phyloP scores from a whole-genome alignment of 2,888 invertebrate genomes.

The Lepeophtheirus nordmannii region DNA sequence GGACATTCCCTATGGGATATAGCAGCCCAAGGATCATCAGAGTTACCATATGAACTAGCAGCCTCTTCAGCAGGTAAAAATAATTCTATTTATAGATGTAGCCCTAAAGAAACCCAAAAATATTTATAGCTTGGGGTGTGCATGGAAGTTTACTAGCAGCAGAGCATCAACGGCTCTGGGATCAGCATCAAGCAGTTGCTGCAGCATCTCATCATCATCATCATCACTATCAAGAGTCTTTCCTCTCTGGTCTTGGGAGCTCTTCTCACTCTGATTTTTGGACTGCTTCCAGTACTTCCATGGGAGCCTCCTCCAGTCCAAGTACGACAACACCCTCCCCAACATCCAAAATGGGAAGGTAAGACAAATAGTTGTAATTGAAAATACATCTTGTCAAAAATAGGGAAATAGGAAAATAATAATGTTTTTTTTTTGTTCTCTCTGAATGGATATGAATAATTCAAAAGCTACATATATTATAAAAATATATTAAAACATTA shows the following conservation, averaged over 20 bases:
- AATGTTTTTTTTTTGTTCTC: too few relatives aligned
- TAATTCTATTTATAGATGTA: too few relatives aligned
- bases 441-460: too few relatives aligned
- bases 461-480: too few relatives aligned
- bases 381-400: too few relatives aligned
- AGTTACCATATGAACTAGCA: not conserved
- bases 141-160: not conserved
- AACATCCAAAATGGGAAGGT: constrained; percentile 4
- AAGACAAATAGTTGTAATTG: not conserved
- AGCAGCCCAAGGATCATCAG: not conserved
- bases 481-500: too few relatives aligned
- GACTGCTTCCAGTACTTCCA: constrained; percentile 7
- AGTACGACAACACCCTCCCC: not conserved
- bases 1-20: not conserved
- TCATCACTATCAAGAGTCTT: constrained; percentile 8
- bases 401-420: too few relatives aligned
- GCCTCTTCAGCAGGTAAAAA: not conserved
- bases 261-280: constrained; percentile 13
- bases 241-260: not conserved
- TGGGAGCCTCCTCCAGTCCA: constrained; percentile 4
- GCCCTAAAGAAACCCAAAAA: too few relatives aligned
- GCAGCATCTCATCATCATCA: constrained; percentile 10
- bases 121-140: constrained; percentile 7
- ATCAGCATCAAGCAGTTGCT: constrained; percentile 9
- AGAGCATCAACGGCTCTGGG: constrained; percentile 18